Percentiles rank a stretch among this genome's conserved stretches.
These are phyloP conservation scores for Lophius piscatorius DNA, from an alignment of 2,113 vertebrate species.

Conservation along the genomic window DNA sequence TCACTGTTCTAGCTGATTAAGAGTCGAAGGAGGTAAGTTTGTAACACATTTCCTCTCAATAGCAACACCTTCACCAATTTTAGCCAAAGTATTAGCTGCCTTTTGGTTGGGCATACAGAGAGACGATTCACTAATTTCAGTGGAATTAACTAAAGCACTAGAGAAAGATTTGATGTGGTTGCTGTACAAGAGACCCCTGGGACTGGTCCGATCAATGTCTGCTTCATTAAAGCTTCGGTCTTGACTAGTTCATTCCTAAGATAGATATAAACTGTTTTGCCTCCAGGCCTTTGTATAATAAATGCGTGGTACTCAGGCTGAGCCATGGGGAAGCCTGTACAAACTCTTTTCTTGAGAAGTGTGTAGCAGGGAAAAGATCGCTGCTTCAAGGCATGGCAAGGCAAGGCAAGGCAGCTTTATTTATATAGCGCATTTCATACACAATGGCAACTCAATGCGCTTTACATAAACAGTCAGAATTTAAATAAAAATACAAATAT, in stretches of 20 bases:
- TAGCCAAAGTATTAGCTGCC: no score
- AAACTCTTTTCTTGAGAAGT: conserved; percentile 24
- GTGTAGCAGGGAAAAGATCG: conserved; percentile 3
- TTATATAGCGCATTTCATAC: no score
- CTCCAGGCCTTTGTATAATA: conserved; percentile 56
- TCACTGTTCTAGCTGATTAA: no score
- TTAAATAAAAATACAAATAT: no score
- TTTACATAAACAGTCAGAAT: no score
- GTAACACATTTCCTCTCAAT: no score
- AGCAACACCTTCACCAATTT: no score
- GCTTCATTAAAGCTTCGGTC: conserved; percentile 68
- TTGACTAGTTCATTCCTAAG: conserved; percentile 69
- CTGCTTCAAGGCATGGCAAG: no score
- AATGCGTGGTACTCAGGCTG: conserved; percentile 22
- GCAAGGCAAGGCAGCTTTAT: no score
- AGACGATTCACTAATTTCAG: conserved; percentile 43
- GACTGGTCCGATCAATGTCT: conserved; percentile 64
- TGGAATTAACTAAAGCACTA: conserved; percentile 54
- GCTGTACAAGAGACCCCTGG: conserved; percentile 33
- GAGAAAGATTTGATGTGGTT: conserved; percentile 49
- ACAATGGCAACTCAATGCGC: no score
- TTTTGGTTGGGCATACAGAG: conserved; percentile 40
- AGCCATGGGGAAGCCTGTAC: conserved; percentile 40
- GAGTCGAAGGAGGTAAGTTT: no score
- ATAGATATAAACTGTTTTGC: conserved; percentile 54